These are phyloP conservation scores for Paradisaea rubra DNA, from an alignment of 2,113 vertebrate species.

Conservation along the genomic window DNA sequence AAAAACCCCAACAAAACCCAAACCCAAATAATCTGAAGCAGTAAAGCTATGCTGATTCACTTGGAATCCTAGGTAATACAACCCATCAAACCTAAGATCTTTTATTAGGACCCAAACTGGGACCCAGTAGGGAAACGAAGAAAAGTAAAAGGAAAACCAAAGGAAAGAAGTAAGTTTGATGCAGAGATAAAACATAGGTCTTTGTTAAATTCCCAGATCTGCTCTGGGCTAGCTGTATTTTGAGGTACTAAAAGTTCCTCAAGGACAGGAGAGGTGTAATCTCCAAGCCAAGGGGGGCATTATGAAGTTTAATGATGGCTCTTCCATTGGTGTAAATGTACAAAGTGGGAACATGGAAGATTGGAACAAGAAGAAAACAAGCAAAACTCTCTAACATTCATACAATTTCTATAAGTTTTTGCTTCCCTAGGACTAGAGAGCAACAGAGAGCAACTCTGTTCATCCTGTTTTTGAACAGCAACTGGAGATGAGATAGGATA, in stretches of 20 bases:
- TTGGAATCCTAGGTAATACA: not conserved
- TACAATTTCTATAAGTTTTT: not conserved
- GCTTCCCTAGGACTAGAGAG: not conserved
- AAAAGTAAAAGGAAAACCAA: not conserved
- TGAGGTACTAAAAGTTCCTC: not conserved
- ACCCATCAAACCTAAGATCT: not conserved
- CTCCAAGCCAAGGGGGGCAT: not conserved
- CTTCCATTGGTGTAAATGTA: not conserved
- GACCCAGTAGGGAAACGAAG: not conserved
- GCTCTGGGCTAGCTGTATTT: not conserved
- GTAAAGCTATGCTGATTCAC: not conserved
- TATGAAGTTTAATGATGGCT: not conserved
- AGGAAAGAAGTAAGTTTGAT: not conserved
- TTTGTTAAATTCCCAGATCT: not conserved
- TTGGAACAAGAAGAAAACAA: not conserved
- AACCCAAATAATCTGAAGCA: not conserved
- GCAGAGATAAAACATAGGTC: not conserved
- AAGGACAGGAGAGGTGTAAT: not conserved
- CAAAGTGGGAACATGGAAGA: not conserved
- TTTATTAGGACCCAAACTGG: not conserved
- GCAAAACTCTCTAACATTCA: not conserved
- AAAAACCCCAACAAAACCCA: not conserved
- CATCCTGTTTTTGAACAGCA: not conserved
- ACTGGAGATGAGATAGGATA: not conserved
- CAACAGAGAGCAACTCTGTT: not conserved